Evolutionary conservation across 2,797 vertebrate genomes (phyloP).

Genomic region (Pangasius djambal): DNA sequence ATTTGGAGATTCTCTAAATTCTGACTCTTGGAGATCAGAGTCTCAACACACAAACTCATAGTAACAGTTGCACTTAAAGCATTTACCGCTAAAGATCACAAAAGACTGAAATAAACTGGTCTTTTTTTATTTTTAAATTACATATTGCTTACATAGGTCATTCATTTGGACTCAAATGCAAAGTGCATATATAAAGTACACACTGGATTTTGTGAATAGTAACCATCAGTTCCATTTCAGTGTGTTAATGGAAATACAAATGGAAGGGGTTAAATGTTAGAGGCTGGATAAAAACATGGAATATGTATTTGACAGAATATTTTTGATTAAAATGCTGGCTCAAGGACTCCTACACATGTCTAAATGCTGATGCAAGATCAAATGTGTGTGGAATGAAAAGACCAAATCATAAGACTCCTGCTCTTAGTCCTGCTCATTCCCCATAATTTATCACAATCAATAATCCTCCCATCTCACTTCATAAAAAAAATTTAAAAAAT

Average conservation of each 20-base stretch:
- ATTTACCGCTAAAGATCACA: conserved; percentile 31
- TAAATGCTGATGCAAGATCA: conserved; percentile 27
- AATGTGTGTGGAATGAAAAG: conserved; percentile 48
- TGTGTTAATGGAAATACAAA: not conserved
- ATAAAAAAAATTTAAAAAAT: conserved; percentile 26
- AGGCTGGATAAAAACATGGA: not conserved
- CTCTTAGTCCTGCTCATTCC: conserved; percentile 14
- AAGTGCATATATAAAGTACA: not conserved
- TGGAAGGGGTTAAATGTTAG: not conserved
- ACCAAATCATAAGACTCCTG: conserved; percentile 7
- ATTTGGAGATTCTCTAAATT: not conserved
- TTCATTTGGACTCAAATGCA: not conserved
- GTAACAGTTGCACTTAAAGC: conserved; percentile 67
- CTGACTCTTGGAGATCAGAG: not conserved
- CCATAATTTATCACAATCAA: conserved; percentile 43
- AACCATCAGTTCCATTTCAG: not conserved
- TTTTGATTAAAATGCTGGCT: not conserved
- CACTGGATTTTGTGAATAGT: not conserved
- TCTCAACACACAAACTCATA: not conserved
- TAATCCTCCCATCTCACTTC: conserved; percentile 34
- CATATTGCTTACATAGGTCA: not conserved
- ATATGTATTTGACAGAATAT: not conserved
- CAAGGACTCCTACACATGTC: not conserved
- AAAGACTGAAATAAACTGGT: not conserved
- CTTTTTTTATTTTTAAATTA: not conserved